Evolutionary conservation across 2,797 vertebrate species (phyloP).

Genomic region (Scomberomorus guttatus): DNA sequence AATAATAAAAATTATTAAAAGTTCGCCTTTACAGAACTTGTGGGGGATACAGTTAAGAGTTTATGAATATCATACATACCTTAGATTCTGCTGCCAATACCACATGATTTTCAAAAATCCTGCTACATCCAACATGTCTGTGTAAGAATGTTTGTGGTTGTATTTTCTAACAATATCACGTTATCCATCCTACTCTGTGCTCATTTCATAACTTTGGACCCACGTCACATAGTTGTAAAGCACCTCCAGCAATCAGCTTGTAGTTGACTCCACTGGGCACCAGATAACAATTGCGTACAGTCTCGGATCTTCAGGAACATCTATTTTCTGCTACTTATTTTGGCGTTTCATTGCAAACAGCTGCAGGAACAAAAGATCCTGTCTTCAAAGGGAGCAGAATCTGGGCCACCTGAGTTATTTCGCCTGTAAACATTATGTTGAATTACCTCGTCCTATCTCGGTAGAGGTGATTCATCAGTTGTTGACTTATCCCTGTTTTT

Average conservation of each 20-base stretch:
- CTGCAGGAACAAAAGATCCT: constrained; percentile 66
- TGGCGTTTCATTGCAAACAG: constrained; percentile 61
- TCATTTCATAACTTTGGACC: constrained; percentile 24
- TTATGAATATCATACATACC: not conserved
- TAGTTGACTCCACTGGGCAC: constrained; percentile 23
- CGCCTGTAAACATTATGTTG: constrained; percentile 59
- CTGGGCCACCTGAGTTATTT: constrained; percentile 68
- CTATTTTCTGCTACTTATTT: constrained; percentile 57
- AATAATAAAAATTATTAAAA: not conserved
- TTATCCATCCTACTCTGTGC: constrained; percentile 22
- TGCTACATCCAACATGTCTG: constrained; percentile 8
- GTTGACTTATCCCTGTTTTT: constrained; percentile 17
- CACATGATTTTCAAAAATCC: not conserved
- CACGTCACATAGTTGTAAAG: constrained; percentile 27
- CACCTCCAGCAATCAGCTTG: constrained; percentile 27
- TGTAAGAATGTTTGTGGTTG: constrained; percentile 7
- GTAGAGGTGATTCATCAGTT: constrained; percentile 63
- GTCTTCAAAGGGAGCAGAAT: constrained; percentile 64
- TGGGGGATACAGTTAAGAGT: not conserved
- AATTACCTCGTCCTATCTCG: constrained; percentile 54
- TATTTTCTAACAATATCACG: constrained; percentile 6
- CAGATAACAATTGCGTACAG: constrained; percentile 44
- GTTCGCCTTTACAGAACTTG: not conserved
- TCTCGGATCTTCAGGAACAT: constrained; percentile 58
- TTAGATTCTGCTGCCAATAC: not conserved